A percentile compares a stretch with the other conserved stretches of the same genome.
phyloP scores from a whole-genome alignment of 2,113 vertebrate genomes.

The Pipra filicauda region DNA sequence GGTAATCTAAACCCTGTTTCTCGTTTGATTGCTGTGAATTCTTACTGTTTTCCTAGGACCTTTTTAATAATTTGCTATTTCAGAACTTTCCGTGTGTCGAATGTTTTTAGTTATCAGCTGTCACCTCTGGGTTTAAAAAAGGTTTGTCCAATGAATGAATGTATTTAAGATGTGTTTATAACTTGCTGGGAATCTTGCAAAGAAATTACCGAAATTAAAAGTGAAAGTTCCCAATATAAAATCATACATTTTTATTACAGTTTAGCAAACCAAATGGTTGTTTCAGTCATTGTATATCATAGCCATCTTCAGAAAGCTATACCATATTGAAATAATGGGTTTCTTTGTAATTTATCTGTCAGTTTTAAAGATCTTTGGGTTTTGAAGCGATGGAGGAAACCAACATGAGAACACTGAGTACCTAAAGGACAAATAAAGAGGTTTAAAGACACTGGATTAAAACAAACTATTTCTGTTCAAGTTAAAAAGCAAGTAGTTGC shows the following conservation, averaged over 20 bases:
- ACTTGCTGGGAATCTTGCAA: neutral
- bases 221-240: neutral
- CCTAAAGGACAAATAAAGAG: neutral
- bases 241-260: neutral
- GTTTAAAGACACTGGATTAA: neutral
- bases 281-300: neutral
- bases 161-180: neutral
- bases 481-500: neutral
- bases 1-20: neutral
- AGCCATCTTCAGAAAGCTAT: neutral
- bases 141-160: neutral
- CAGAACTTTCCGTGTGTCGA: neutral
- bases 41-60: neutral
- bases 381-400: neutral
- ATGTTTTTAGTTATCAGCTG: neutral
- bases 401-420: neutral
- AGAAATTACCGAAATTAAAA: neutral
- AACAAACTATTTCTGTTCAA: neutral
- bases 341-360: neutral
- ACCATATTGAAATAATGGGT: neutral
- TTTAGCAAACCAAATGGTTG: neutral
- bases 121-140: neutral
- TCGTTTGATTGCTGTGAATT: neutral
- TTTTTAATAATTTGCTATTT: neutral
- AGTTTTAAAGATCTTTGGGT: neutral